Evolutionary conservation across 2,888 invertebrate genomes (phyloP), one percentile per base, ranked within the genome.

Genomic region (Tipula unca): DNA sequence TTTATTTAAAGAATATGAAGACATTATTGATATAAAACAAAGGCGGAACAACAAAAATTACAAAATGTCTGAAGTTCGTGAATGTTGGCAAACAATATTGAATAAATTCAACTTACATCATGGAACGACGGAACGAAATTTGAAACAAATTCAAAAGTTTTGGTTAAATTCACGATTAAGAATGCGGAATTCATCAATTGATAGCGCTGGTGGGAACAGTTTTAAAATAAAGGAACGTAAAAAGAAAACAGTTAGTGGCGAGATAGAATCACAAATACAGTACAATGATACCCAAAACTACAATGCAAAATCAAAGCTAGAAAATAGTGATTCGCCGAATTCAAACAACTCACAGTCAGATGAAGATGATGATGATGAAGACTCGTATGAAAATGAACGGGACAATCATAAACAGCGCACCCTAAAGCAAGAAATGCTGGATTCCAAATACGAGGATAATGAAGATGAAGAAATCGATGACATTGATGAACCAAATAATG

Each of bases 101-200:
- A 88, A 89, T 3, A 89, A 89, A 85, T 91, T 90, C 86, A 91
- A 91, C 86, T 88, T 88, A 20, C 89, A 90, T 87, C 89, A 90
- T n/a, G 88, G 88, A 42, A 88, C 88, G 48, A 89, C 89, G 13
- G 87, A 89, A 87, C 88, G 91, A 8, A 90, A 90, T 87, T 87
- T 90, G 3, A 91, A 90, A 87, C 91, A 91, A 87, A 89, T 91
- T 42, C 91, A 91, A 87, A 91, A 91, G 87, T 91, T 91, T 86
- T 91, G 91, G 91, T 88, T 91, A 35, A 91, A 91, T 87, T 89
- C 90, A 69, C 89, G 85, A 85, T 48, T 85, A 6, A 20, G 85
- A 25, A 85, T 25, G 25, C 39, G 42, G 8, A 85, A 85, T 29
- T 85, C 85, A 25, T 85, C 42, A 13, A 20, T 42, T 42, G 85